Base-by-base conservation (phyloP, 2,888 invertebrate genomes). In the Cosmopolites sordidus region DNA sequence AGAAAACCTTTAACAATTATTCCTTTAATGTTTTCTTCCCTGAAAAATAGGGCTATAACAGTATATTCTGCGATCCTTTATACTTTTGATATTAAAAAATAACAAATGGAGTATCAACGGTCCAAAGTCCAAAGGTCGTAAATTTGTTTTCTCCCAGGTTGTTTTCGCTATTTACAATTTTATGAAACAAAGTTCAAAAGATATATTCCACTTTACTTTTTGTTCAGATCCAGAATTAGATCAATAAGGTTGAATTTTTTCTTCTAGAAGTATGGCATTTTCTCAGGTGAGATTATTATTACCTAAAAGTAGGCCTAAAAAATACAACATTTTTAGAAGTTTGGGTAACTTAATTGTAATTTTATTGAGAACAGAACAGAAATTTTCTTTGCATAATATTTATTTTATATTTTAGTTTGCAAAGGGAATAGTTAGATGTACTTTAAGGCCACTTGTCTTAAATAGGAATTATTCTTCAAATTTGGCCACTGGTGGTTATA, bases 41-140 rank as follows among this genome's bases (percentile, higher is more conserved):
- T n/a, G n/a, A n/a, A n/a, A n/a, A n/a, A n/a, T n/a, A n/a, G n/a
- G n/a, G n/a, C n/a, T n/a, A n/a, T n/a, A n/a, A n/a, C n/a, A n/a
- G n/a, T n/a, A n/a, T n/a, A n/a, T n/a, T n/a, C n/a, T n/a, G n/a
- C n/a, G n/a, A n/a, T n/a, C 22, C 22, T 22, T 22, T 22, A 22
- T n/a, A n/a, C n/a, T 22, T 22, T 8, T 22, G 3, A 22, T 22
- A 22, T 22, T 22, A 22, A 3, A 3, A 22, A 5, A 22, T 22
- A 22, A 5, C 8, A 22, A 22, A 12, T 3, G n/a, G 3, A 12
- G 33, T n/a, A n/a, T n/a, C n/a, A 33, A 8, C 15, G 38, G 38
- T 42, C 12, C 43, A 54, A 54, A 54, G 54, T 54, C 50, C 54
- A 54, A 54, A 50, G 51, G 39, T 45, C 12, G 14, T 4, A 43